Evolutionary conservation across 2,797 vertebrate species (phyloP), one percentile per base, ranked within the genome.

Genomic region (Pyrocephalus nanus): DNA sequence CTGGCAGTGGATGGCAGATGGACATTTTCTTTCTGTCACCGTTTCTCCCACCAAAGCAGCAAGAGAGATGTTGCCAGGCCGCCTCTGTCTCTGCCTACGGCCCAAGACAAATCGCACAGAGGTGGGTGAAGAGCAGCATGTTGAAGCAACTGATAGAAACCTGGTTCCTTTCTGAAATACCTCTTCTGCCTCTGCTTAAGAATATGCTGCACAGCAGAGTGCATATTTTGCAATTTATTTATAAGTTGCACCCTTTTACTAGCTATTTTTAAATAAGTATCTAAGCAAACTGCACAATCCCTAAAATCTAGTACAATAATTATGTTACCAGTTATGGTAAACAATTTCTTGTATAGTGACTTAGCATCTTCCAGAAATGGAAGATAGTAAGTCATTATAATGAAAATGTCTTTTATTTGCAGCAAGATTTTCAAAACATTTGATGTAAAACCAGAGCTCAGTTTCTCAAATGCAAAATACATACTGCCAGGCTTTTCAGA

Each of bases 21-120:
- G 61, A 60, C 69, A 11, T 89, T 80, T 91, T 75, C 66, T 79
- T 81, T 53, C 78, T 61, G 69, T 26, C 78, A 48, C 67, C 0
- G 0, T 62, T 87, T 85, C 75, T 82, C 27, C 34, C 50, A 79
- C 42, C 53, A 48, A 82, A 67, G 78, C 76, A 80, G 38, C 21
- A 38, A 57, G 38, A 86, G 53, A 67, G 55, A 75, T 32, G 36
- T 8, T 91, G 76, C 48, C 65, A 89, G 75, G 72, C 69, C 2
- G 26, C 87, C 86, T 91, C 94, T 87, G 78, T 48, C 72, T 57
- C 84, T 89, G 84, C 81, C 91, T 60, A 86, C 67, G 36, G 81
- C 25, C 55, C 38, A 48, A 88, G 70, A 79, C 32, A 85, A 79
- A 82, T n/a, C 1, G 1, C 74, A 88, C 38, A 70, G 89, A 87